Percentiles rank a stretch among this genome's conserved stretches.
Evolutionary conservation across 2,113 vertebrate genomes (phyloP).

Genomic region (Ictalurus punctatus): DNA sequence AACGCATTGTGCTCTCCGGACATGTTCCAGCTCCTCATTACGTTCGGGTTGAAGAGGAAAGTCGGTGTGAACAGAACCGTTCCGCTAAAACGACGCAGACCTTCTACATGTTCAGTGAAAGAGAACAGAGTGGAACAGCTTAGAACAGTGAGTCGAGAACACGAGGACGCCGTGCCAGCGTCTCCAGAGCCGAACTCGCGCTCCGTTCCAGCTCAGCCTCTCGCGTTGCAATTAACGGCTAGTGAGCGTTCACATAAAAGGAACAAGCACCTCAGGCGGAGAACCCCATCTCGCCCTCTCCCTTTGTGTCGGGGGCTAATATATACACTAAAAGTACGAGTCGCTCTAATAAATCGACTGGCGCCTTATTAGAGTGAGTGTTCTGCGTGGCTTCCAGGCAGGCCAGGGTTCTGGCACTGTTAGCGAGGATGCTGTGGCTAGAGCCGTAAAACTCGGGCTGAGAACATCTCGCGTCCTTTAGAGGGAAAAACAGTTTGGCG

Average conservation of each 20-base stretch:
- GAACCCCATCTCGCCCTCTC: neutral
- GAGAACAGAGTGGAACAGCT: conserved; percentile 2
- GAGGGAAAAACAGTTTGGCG: conserved; percentile 7
- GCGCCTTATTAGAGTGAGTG: conserved; percentile 58
- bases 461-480: conserved; percentile 52
- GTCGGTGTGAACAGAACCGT: neutral
- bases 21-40: neutral
- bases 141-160: neutral
- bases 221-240: conserved; percentile 28
- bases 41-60: neutral
- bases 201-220: neutral
- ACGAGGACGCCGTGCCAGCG: neutral
- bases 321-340: conserved; percentile 54
- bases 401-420: conserved; percentile 50
- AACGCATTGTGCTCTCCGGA: too few species aligned
- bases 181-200: neutral
- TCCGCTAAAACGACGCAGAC: neutral
- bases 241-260: conserved; percentile 49
- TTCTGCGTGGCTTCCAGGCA: conserved; percentile 47
- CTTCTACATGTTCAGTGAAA: conserved; percentile 1
- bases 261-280: conserved; percentile 25
- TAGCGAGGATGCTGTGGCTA: conserved; percentile 31
- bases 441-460: conserved; percentile 35
- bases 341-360: conserved; percentile 60
- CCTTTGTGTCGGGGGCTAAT: conserved; percentile 54